Evolutionary conservation across 2,113 vertebrate genomes (phyloP).

Genomic region (Dicentrarchus labrax): DNA sequence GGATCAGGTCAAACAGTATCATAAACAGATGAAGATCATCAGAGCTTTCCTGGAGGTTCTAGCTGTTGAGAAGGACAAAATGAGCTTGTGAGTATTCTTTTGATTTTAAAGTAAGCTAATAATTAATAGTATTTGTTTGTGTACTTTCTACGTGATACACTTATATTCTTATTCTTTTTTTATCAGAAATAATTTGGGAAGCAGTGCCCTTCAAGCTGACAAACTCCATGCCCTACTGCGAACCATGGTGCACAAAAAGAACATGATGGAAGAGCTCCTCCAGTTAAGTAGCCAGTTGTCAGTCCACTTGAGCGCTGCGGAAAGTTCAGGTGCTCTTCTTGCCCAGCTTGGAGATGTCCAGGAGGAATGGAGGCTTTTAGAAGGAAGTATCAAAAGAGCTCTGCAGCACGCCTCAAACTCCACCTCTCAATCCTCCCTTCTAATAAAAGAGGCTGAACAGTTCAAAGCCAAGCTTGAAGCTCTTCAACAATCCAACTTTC

Average conservation of each 20-base stretch:
- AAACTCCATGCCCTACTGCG: conserved; percentile 84
- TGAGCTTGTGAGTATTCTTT: conserved; percentile 87
- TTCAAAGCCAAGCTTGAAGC: conserved; percentile 81
- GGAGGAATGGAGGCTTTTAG: conserved; percentile 86
- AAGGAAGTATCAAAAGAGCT: conserved; percentile 83
- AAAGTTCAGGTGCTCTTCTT: conserved; percentile 85
- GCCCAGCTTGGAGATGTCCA: conserved; percentile 88
- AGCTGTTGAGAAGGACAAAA: conserved; percentile 83
- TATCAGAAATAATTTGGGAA: conserved; percentile 83
- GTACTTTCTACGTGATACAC: neutral
- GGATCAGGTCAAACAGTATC: conserved; percentile 85
- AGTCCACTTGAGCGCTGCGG: conserved; percentile 80
- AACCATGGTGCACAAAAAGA: conserved; percentile 82
- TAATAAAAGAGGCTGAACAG: conserved; percentile 79
- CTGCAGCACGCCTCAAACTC: conserved; percentile 80
- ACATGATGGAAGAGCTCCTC: conserved; percentile 81
- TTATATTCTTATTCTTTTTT: conserved; percentile 21
- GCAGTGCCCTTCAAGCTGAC: conserved; percentile 81
- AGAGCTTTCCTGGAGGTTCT: conserved; percentile 82
- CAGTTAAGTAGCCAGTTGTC: conserved; percentile 83
- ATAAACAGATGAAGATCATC: conserved; percentile 78
- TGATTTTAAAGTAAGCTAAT: neutral
- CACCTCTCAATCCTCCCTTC: conserved; percentile 74
- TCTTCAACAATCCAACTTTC: conserved; percentile 66
- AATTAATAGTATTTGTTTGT: neutral